Base-by-base conservation (phyloP, 2,888 invertebrate genomes). In the Furcula furcula region DNA sequence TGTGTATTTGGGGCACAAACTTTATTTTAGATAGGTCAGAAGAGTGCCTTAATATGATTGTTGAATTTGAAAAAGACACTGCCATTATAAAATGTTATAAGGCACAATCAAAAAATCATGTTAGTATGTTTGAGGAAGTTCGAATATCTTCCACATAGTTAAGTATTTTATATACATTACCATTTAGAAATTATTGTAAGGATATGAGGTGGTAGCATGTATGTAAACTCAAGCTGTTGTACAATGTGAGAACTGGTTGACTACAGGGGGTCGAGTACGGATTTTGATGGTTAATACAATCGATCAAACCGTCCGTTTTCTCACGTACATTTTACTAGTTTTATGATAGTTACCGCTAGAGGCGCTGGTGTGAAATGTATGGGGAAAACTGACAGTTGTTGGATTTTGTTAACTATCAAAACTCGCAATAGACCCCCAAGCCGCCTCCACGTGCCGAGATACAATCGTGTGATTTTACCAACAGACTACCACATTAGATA, bases 131-230 rank as follows among this genome's bases (percentile, higher is more conserved):
- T 40, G 52, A 53, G 59, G 64, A 70, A 73, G 72, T 76, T 71
- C 58, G 65, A 71, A 55, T 72, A 80, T 83, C 86, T 86, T 87
- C 85, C 87, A 80, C 65, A 45, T 84, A 84, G 82, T 50, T 61
- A 84, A 79, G 80, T 78, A 81, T 78, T 79, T 80, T 82, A 74
- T 80, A 83, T 71, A 80, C 80, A 79, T 84, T 86, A 87, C 87
- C 87, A 87, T 79, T 83, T 87, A 86, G 84, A 80, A 71, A 75
- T 82, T 79, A 75, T 64, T 56, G 46, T 80, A 74, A 79, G 75
- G 43, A 71, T 67, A 74, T 72, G 62, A 55, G 55, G 42, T 51
- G 67, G 74, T 65, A 62, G 73, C 64, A 56, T 68, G 65, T 57
- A 42, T 40, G 63, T 65, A 56, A 58, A 61, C 36, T 66, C 57